phyloP scores from a whole-genome alignment of 2,888 invertebrate genomes.

The Oasisia sp. region DNA sequence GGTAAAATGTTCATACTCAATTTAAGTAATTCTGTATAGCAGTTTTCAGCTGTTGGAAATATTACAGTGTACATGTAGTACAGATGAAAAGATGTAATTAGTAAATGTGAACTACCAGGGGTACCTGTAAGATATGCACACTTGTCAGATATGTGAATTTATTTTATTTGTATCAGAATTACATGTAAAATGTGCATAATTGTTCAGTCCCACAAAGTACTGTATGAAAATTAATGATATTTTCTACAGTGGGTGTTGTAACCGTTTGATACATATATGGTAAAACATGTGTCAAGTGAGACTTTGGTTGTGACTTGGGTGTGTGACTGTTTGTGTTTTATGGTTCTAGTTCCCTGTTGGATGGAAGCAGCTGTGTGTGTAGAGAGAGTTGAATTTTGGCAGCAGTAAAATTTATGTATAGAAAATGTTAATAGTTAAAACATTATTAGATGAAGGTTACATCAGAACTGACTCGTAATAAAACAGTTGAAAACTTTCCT shows the following conservation, averaged over 20 bases:
- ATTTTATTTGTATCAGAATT: background rate
- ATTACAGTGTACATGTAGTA: too few relatives aligned
- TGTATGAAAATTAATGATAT: background rate
- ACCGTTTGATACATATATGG: background rate
- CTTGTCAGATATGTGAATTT: background rate
- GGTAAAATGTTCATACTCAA: background rate
- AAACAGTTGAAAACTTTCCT: background rate
- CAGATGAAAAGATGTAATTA: background rate
- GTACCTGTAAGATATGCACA: background rate
- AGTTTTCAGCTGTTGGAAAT: background rate
- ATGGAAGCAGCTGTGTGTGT: background rate
- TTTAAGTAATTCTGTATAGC: background rate
- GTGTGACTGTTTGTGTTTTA: background rate
- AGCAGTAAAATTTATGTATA: constrained; percentile 1
- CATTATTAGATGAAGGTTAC: background rate
- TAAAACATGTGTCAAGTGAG: background rate
- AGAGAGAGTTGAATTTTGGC: background rate
- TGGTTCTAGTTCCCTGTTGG: background rate
- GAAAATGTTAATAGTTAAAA: background rate
- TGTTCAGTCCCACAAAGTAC: background rate
- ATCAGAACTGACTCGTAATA: background rate
- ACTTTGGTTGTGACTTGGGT: background rate
- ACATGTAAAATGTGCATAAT: background rate
- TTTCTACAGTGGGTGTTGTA: background rate
- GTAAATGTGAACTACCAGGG: background rate